Base-by-base conservation (phyloP, 2,888 invertebrate species). In the Metacarcinus magister region DNA sequence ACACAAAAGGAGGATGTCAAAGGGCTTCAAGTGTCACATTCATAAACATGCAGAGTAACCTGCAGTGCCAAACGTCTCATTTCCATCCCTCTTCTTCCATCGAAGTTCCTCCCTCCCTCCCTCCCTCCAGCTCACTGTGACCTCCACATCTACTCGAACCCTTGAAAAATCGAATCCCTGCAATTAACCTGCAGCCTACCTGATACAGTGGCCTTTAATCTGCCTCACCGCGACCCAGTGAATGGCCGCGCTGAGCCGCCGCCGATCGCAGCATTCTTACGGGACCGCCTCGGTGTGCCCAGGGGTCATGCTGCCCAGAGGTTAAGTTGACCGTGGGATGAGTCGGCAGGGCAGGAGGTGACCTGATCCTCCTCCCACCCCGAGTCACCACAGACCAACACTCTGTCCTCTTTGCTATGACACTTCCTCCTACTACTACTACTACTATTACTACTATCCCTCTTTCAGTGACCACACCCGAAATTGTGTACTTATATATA, bases 251-350 rank as follows among this genome's bases (percentile, higher is more conserved):
- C 87, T 87, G 39, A 87, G 39, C 16, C 87, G 39, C 39, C 87
- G 87, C 39, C 39, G 87, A 87, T 87, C 39, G 87, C 87, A 87
- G 39, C 87, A 39, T 75, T 39, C 87, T 87, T 87, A 87, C 87
- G 87, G 87, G 87, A 87, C 87, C 39, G 75, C 39, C 32, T 87
- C 39, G 87, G 13, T 39, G 87, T 82, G 75, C 75, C 75, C 75
- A 82, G 75, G 75, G 75, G 75, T 82, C 75, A 87, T 32, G 87
- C 87, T 39, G 32, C 87, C 87, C 87, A 87, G 87, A 87, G 87
- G 87, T 87, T 87, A 87, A 87, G 87, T 87, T 87, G 87, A 87
- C 87, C 87, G 87, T 87, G 87, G 87, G 87, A 87, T 87, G 87
- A 87, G 87, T 87, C 87, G 87, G 87, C 87, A 87, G 87, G 87